phyloP scores from a whole-genome alignment of 1,140 invertebrate species.

The Brachionus sp. region DNA sequence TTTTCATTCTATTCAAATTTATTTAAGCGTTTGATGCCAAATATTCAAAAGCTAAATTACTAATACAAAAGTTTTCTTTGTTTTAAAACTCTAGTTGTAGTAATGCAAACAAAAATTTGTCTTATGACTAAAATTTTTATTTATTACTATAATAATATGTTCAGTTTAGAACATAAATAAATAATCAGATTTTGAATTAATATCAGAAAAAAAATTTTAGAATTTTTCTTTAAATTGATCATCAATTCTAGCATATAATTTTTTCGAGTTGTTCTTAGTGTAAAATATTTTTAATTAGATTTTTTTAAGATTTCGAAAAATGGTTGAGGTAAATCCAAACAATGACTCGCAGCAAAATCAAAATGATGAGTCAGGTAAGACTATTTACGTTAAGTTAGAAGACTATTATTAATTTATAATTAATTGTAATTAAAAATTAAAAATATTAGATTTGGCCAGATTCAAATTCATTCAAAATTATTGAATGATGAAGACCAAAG shows the following conservation, averaged over 20 bases:
- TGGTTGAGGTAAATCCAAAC: conserved; percentile 19
- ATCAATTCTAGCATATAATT: neutral
- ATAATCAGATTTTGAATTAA: neutral
- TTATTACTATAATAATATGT: neutral
- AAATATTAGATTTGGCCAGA: neutral
- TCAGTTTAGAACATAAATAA: neutral
- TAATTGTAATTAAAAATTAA: neutral
- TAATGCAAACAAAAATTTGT: neutral
- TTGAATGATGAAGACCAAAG: neutral
- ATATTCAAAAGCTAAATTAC: neutral
- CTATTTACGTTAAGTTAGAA: neutral
- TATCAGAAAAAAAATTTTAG: neutral
- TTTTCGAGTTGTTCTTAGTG: neutral
- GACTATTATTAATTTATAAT: neutral
- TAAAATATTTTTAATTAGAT: neutral
- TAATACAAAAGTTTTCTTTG: neutral
- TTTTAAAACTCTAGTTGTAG: neutral
- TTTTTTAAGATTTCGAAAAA: neutral
- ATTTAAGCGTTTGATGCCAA: neutral
- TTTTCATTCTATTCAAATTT: neutral
- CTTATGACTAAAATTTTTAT: neutral
- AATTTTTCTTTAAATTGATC: neutral
- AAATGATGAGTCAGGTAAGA: neutral
- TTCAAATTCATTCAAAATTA: neutral
- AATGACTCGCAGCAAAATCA: neutral